These are phyloP conservation scores for Cydia fagiglandana DNA, from an alignment of 1,140 invertebrate species.

Conservation along the genomic window DNA sequence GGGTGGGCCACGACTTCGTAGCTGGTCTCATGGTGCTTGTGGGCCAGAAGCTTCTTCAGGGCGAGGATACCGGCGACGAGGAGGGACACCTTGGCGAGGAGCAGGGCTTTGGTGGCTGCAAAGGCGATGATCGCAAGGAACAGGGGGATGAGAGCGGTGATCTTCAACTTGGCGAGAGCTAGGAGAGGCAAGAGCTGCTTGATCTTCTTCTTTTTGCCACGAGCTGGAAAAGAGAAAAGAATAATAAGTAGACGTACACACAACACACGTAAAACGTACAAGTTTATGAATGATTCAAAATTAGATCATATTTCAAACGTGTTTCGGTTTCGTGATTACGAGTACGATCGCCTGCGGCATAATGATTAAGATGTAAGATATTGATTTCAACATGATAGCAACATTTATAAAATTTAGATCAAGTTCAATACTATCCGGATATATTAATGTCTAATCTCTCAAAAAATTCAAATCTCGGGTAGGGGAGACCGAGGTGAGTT, in stretches of 20 bases:
- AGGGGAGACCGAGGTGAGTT: too few species aligned
- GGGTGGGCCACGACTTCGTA: constrained; percentile 88
- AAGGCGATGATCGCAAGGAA: constrained; percentile 87
- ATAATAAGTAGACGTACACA: background rate
- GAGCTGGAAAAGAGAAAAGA: constrained; percentile 75
- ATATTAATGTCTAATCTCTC: too few species aligned
- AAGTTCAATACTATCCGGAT: background rate
- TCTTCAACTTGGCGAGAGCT: constrained; percentile 88
- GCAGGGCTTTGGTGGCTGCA: constrained; percentile 90
- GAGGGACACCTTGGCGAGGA: constrained; percentile 89
- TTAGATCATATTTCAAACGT: background rate
- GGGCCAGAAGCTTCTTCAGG: constrained; percentile 87
- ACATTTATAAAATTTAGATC: background rate
- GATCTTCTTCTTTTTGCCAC: constrained; percentile 86
- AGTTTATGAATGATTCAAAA: background rate
- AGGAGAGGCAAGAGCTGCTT: constrained; percentile 87
- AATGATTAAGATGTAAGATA: background rate
- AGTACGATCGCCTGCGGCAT: background rate
- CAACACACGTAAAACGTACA: background rate
- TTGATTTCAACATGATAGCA: background rate
- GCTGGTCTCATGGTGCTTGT: constrained; percentile 83
- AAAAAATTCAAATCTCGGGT: background rate
- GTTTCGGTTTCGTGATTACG: background rate
- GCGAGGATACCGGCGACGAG: constrained; percentile 87
- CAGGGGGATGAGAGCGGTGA: constrained; percentile 87